Evolutionary conservation across 2,113 vertebrate genomes (phyloP).

Genomic region (Macrotis lagotis): DNA sequence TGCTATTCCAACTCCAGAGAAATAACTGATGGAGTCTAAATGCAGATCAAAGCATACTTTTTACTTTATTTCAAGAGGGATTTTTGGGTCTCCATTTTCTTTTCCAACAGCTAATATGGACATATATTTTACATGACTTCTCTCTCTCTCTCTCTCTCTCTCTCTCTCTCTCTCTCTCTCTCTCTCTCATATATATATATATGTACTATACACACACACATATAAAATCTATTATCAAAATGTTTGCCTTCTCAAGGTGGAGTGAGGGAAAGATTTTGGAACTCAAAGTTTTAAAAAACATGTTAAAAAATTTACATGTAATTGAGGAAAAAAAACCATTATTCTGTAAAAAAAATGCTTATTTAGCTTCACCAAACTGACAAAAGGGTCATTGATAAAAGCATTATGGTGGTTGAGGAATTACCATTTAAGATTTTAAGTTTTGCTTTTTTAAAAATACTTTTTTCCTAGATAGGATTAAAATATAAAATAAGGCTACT

Average conservation of each 20-base stretch:
- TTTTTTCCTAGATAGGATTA: not conserved
- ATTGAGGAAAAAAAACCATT: not conserved
- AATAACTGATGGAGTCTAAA: not conserved
- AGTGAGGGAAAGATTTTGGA: not conserved
- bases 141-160: no score
- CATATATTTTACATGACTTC: not conserved
- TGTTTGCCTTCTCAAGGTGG: not conserved
- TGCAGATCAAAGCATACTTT: not conserved
- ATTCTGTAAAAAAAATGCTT: not conserved
- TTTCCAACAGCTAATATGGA: not conserved
- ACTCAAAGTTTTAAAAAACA: not conserved
- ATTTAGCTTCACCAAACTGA: not conserved
- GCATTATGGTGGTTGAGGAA: no score
- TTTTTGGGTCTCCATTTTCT: not conserved
- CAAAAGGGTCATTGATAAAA: not conserved
- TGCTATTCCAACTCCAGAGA: not conserved
- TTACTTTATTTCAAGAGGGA: not conserved
- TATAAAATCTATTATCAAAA: not conserved
- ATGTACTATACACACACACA: no score
- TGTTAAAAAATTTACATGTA: not conserved
- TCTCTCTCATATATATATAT: no score
- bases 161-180: no score
- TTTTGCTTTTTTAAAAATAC: not conserved
- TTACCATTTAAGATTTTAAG: not conserved
- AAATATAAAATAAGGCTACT: not conserved